These are phyloP conservation scores for Brachymystax lenok DNA, from an alignment of 2,797 vertebrate species.

Conservation along the genomic window DNA sequence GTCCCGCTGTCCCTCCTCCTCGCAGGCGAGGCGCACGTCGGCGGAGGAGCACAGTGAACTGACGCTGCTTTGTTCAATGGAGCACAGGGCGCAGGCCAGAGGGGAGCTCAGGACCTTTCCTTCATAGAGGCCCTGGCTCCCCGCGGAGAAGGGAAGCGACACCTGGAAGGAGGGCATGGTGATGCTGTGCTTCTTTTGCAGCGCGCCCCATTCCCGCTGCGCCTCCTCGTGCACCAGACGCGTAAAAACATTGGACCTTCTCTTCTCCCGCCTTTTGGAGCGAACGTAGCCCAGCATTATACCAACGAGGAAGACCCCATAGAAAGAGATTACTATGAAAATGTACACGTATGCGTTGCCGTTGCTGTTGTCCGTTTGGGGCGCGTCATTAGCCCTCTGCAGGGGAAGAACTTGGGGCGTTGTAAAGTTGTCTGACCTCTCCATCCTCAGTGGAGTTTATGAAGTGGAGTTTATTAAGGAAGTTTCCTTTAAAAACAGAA, in stretches of 20 bases:
- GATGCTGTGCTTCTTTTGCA: slow-evolving; percentile 76
- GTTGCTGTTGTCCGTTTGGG: slow-evolving; percentile 49
- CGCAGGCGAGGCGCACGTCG: slow-evolving; percentile 87
- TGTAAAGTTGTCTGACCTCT: slow-evolving; percentile 78
- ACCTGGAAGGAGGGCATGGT: slow-evolving; percentile 75
- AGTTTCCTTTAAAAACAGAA: slow-evolving; percentile 4
- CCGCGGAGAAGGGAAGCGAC: slow-evolving; percentile 69
- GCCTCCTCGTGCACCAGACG: slow-evolving; percentile 89
- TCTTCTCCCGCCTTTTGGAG: slow-evolving; percentile 88
- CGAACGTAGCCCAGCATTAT: slow-evolving; percentile 93
- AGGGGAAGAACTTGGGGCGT: slow-evolving; percentile 45
- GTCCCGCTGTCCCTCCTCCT: slow-evolving; percentile 84
- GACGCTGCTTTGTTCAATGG: slow-evolving; percentile 88
- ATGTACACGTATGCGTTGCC: slow-evolving; percentile 90
- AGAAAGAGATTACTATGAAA: slow-evolving; percentile 91
- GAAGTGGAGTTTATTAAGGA: neutral
- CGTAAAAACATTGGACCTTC: slow-evolving; percentile 81
- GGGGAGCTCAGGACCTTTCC: slow-evolving; percentile 69
- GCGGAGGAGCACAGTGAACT: slow-evolving; percentile 92
- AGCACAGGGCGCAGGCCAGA: slow-evolving; percentile 87
- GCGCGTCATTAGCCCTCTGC: slow-evolving; percentile 8
- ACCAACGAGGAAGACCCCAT: slow-evolving; percentile 88
- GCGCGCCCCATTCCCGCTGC: slow-evolving; percentile 87
- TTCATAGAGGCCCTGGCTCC: slow-evolving; percentile 75
- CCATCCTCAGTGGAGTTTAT: slow-evolving; percentile 75